Base-by-base conservation (phyloP, 2,797 vertebrate species). In the Poeciliopsis presidionis region DNA sequence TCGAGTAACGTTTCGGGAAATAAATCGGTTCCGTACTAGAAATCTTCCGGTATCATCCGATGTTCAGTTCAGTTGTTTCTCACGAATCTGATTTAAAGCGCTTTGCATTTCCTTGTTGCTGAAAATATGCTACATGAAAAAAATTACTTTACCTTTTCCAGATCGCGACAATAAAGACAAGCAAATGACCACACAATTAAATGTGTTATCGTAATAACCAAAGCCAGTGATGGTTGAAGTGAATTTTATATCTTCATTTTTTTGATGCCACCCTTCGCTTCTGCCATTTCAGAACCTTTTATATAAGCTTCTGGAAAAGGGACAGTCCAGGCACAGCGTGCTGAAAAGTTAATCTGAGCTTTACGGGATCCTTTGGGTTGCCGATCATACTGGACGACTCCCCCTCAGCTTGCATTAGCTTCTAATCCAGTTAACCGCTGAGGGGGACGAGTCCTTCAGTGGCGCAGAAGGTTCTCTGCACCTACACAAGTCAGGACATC, bases 401-500 rank as follows among this genome's bases (percentile, higher is more conserved):
- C 84, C 77, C 69, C 61, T 84, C 81, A 53, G 81, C 75, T 75
- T 79, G 81, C 59, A 74, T 91, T 90, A 94, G 47, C 79, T 43
- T 57, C 61, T 91, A 87, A 94, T 92, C 91, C 86, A 87, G 88
- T 94, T 92, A 93, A 89, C 83, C 84, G 88, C 88, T 90, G 91
- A 89, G 81, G 85, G 80, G 80, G 69, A 89, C 63, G 83, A 87
- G 91, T 89, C 89, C 91, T 91, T 91, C 86, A 90, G 45, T 20
- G 63, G 49, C 63, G 74, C 53, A 75, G 69, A 22, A 82, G 20
- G 39, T 79, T 30, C 79, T 80, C 67, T 73, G 25, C 41, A 84
- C 71, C 79, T 76, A 76, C 76, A 81, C 75, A 30, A 30, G 77
- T 73, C 57, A 46, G 59, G 30, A 43, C 57, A n/a, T 55, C 55